Conservation (phyloP, 2,113 vertebrate species). For the Hymenochirus boettgeri region DNA sequence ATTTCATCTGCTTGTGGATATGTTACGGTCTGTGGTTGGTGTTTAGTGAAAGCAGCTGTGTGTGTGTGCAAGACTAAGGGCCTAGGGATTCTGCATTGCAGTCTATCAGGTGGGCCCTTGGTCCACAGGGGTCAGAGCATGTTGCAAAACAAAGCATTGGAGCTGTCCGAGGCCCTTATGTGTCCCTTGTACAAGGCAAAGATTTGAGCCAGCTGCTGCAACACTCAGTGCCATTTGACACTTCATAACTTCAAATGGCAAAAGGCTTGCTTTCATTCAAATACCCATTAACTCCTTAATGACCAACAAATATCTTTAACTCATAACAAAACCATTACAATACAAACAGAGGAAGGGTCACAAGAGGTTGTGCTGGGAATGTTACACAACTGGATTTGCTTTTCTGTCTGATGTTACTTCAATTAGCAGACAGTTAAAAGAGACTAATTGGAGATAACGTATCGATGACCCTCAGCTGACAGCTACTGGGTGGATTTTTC, state of each 20-base stretch:
- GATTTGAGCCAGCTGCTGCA: constrained; percentile 40
- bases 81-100: constrained; percentile 4
- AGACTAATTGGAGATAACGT: constrained; percentile 12
- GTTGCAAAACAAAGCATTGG: constrained; percentile 40
- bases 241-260: constrained; percentile 42
- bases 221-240: constrained; percentile 41
- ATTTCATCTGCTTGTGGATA: constrained; percentile 39
- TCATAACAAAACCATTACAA: constrained; percentile 12
- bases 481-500: too few species aligned
- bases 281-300: constrained; percentile 34
- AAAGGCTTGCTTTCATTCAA: constrained; percentile 36
- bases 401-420: neutral
- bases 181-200: constrained; percentile 20
- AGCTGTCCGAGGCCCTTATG: constrained; percentile 21
- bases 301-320: neutral
- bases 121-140: constrained; percentile 38
- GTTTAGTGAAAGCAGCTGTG: constrained; percentile 43
- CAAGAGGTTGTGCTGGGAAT: neutral
- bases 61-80: constrained; percentile 1
- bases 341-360: constrained; percentile 24
- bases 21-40: constrained; percentile 42
- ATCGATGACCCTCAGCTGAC: neutral
- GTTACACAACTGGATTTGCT: neutral
- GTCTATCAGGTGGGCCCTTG: constrained; percentile 36
- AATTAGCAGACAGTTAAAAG: constrained; percentile 6